Evolutionary conservation across 2,888 invertebrate species (phyloP), one percentile per base, ranked within the genome.

Genomic region (Eupithecia vulgata): DNA sequence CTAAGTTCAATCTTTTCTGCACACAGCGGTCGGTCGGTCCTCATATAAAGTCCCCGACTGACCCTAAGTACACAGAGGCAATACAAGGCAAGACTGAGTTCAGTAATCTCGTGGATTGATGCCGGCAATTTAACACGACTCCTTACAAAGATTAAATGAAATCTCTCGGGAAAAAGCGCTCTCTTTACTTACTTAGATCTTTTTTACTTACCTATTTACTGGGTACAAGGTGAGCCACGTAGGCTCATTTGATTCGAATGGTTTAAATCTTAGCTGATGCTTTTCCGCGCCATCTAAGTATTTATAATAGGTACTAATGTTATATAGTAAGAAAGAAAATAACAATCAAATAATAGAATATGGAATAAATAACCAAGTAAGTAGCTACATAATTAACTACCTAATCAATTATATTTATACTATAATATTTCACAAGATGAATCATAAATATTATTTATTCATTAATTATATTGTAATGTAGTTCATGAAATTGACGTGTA

Each of bases 71-170:
- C 70, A 69, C 64, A 72, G 71, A 69, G 68, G 71, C 76, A 73
- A 77, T 75, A 78, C 79, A 76, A 75, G 65, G 37, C 64, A 82
- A 86, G 82, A 82, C 83, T 80, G 75, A 83, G 83, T 73, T 70
- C 81, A 81, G 87, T 88, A 88, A 88, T 88, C 88, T 84, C 71
- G 64, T 72, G 82, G 90, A 91, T 91, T 89, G 90, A 91, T 91
- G 91, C 83, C 81, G 77, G 85, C 86, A 84, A 91, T 91, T 91
- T 90, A 89, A 80, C 83, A 84, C 82, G 73, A 84, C 86, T 79
- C 70, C 85, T 83, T 83, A 82, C 79, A 77, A 80, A 87, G 91
- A 91, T 91, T 91, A 91, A 90, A 89, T 83, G 87, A 85, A 88
- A 85, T 86, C 90, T 89, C 87, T 85, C 82, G 81, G 81, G 82